Base-by-base conservation (phyloP, 2,797 vertebrate genomes). In the Pitangus sulphuratus region DNA sequence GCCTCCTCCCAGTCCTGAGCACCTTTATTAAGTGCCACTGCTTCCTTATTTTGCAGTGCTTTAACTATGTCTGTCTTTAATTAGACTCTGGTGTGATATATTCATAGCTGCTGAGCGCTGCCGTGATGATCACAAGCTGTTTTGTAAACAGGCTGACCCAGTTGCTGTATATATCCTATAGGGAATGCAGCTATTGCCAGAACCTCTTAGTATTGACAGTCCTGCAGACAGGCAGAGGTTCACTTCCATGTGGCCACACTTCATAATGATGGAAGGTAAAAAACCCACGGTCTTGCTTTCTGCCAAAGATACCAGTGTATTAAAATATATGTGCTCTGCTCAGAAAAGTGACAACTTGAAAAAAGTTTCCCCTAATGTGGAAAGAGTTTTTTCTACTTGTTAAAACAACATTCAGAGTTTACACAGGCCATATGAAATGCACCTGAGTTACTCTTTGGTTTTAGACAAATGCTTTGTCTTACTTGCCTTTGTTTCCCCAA, bases 91-190 rank as follows among this genome's bases (percentile, higher is more conserved):
- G 5, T 66, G 21, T 92, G 47, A 64, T 70, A 13, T 26, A 78
- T 70, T 70, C 28, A 37, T 70, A 66, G 65, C 77, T 86, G 80
- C 44, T 48, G 77, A 90, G 53, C 54, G 48, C 77, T 89, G 78
- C 65, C 45, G 68, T 53, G 66, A 72, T 82, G 92, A 93, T 65
- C 62, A 89, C 26, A 42, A 79, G 66, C 68, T 89, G 42, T 35
- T 89, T 71, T 71, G 77, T 92, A 62, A 93, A 78, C 70, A 68
- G 80, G 61, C 81, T 90, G 89, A 75, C 40, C 69, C 74, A 74
- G 37, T 75, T 92, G 84, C 80, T 79, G 61, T 75, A 53, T 56
- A 58, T 89, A 44, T 91, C 53, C 89, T 72, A 21, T 25, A 84
- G 56, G 69, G 42, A 87, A 12, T 19, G 48, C 48, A 78, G 69